These are phyloP conservation scores for Melanotaenia nigrans DNA, from an alignment of 2,797 vertebrate genomes.

Conservation along the genomic window DNA sequence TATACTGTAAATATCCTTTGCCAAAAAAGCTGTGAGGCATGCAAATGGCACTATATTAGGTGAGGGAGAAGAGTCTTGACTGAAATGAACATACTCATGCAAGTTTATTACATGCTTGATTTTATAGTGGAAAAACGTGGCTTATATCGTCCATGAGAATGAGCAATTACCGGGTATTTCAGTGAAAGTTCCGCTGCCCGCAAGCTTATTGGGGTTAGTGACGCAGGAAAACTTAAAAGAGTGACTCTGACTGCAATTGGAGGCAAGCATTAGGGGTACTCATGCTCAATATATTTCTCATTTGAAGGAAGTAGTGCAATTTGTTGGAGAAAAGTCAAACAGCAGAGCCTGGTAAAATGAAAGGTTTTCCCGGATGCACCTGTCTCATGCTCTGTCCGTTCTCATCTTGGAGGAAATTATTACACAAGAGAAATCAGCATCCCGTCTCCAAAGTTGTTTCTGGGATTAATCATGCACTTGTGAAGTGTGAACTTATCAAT, in stretches of 20 bases:
- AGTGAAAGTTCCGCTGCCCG: slow-evolving; percentile 63
- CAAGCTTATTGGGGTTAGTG: slow-evolving; percentile 74
- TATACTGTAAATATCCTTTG: slow-evolving; percentile 57
- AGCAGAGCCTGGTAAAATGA: slow-evolving; percentile 51
- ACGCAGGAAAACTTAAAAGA: slow-evolving; percentile 77
- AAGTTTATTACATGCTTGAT: slow-evolving; percentile 79
- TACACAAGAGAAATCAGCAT: slow-evolving; percentile 63
- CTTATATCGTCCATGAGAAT: slow-evolving; percentile 74
- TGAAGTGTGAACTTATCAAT: slow-evolving; percentile 77
- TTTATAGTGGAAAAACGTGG: slow-evolving; percentile 74
- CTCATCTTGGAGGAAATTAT: slow-evolving; percentile 37
- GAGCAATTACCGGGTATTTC: slow-evolving; percentile 77
- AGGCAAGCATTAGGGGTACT: slow-evolving; percentile 62
- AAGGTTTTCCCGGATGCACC: slow-evolving; percentile 62
- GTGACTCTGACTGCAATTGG: slow-evolving; percentile 66
- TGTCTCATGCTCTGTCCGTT: slow-evolving; percentile 54
- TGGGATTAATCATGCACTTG: slow-evolving; percentile 67
- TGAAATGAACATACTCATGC: slow-evolving; percentile 66
- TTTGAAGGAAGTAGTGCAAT: slow-evolving; percentile 69
- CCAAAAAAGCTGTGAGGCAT: slow-evolving; percentile 64
- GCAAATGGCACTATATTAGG: slow-evolving; percentile 65
- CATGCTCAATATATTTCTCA: slow-evolving; percentile 76
- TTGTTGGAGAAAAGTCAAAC: slow-evolving; percentile 60
- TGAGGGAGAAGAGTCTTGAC: slow-evolving; percentile 49
- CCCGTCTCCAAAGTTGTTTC: slow-evolving; percentile 60